Percentiles rank a stretch among this genome's conserved stretches.
phyloP scores from a whole-genome alignment of 2,797 vertebrate species.

The Megaceryle alcyon region DNA sequence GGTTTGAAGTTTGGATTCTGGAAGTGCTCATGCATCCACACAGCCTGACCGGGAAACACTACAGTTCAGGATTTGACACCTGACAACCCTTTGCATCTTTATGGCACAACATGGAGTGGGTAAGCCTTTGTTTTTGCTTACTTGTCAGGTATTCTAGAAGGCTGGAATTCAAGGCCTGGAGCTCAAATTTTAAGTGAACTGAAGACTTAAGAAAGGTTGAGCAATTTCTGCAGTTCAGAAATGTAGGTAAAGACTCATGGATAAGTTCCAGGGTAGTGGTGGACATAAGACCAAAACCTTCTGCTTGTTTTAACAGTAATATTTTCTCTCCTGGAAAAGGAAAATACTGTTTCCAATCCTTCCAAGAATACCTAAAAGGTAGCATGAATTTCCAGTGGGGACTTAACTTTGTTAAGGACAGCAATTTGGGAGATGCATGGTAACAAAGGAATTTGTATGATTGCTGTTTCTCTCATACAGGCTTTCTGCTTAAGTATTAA shows the following conservation, averaged over 20 bases:
- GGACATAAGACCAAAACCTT: not conserved
- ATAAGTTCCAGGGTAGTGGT: not conserved
- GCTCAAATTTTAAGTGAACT: not conserved
- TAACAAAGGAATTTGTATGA: not conserved
- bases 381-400: not conserved
- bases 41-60: not conserved
- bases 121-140: not conserved
- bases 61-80: not conserved
- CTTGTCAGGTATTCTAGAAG: not conserved
- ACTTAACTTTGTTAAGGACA: not conserved
- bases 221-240: not conserved
- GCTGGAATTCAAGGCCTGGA: not conserved
- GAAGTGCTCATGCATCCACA: not conserved
- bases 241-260: not conserved
- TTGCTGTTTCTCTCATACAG: not conserved
- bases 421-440: not conserved
- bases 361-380: not conserved
- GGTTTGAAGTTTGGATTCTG: not conserved
- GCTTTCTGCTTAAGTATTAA: not conserved
- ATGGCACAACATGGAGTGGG: not conserved
- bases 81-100: not conserved
- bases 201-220: not conserved
- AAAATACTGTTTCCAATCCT: not conserved
- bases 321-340: not conserved
- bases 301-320: not conserved